Conservation (phyloP, 2,888 invertebrate genomes). For the Drosophila multiciliata region DNA sequence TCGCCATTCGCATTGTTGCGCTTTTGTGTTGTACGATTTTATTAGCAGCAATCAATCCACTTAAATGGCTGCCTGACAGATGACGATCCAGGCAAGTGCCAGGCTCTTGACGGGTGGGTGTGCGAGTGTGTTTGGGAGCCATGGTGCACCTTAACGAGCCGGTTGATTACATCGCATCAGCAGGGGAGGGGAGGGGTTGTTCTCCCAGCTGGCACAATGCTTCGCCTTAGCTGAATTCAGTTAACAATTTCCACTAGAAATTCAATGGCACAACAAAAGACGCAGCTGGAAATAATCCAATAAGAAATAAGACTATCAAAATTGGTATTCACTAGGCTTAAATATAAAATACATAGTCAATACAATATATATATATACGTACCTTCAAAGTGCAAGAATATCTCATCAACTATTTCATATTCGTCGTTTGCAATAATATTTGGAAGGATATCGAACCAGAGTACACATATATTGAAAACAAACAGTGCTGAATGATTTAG, state of each 20-base stretch:
- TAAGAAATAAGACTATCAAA: background rate
- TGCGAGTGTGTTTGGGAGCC: conserved; percentile 1
- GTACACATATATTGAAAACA: conserved; percentile 3
- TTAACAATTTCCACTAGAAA: conserved; percentile 16
- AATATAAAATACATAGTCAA: background rate
- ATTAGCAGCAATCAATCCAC: conserved; percentile 77
- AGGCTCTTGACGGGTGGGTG: background rate
- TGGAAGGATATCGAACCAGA: too few relatives aligned
- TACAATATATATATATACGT: too few relatives aligned
- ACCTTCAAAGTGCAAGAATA: background rate
- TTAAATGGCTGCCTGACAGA: conserved; percentile 49
- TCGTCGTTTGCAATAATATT: background rate
- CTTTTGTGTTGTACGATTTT: conserved; percentile 67
- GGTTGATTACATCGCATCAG: conserved; percentile 53
- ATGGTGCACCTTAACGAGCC: conserved; percentile 48
- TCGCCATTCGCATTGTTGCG: conserved; percentile 61
- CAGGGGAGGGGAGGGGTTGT: background rate
- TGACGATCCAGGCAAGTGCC: conserved; percentile 19
- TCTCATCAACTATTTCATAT: background rate
- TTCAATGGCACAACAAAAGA: background rate
- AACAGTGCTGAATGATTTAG: conserved; percentile 22
- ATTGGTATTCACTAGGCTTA: background rate
- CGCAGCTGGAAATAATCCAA: background rate
- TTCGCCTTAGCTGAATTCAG: conserved; percentile 12
- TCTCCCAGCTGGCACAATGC: conserved; percentile 17